These are phyloP conservation scores for Perodicticus potto DNA, from an alignment of 2,797 vertebrate genomes.

Conservation along the genomic window DNA sequence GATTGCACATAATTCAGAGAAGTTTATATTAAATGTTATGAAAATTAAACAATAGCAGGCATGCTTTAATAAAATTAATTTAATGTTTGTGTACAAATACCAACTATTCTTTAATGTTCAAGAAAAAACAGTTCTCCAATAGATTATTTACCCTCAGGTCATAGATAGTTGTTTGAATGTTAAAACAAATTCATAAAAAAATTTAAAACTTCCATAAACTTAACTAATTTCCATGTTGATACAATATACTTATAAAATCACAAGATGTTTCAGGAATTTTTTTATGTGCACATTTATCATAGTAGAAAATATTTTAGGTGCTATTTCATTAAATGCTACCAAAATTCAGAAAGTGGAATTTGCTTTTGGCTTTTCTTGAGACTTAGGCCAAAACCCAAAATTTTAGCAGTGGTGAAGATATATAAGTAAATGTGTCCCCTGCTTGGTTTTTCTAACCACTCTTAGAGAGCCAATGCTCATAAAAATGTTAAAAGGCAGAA, in stretches of 20 bases:
- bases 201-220: background rate
- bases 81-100: background rate
- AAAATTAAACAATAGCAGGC: slow-evolving; percentile 37
- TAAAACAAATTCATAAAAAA: slow-evolving; percentile 24
- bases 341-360: slow-evolving; percentile 15
- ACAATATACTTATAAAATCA: background rate
- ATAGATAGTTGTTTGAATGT: background rate
- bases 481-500: slow-evolving; percentile 20
- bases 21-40: slow-evolving; percentile 25
- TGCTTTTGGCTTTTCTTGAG: slow-evolving; percentile 6
- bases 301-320: background rate
- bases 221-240: background rate
- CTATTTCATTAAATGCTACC: background rate
- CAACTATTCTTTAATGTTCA: background rate
- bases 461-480: background rate
- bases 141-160: background rate
- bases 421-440: slow-evolving; percentile 46
- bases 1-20: slow-evolving; percentile 62
- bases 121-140: background rate
- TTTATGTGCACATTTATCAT: background rate
- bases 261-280: background rate
- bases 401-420: slow-evolving; percentile 17
- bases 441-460: slow-evolving; percentile 26
- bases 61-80: slow-evolving; percentile 31
- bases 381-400: slow-evolving; percentile 1